Evolutionary conservation across 2,888 invertebrate genomes (phyloP).

Genomic region (Crocallis elinguaria): DNA sequence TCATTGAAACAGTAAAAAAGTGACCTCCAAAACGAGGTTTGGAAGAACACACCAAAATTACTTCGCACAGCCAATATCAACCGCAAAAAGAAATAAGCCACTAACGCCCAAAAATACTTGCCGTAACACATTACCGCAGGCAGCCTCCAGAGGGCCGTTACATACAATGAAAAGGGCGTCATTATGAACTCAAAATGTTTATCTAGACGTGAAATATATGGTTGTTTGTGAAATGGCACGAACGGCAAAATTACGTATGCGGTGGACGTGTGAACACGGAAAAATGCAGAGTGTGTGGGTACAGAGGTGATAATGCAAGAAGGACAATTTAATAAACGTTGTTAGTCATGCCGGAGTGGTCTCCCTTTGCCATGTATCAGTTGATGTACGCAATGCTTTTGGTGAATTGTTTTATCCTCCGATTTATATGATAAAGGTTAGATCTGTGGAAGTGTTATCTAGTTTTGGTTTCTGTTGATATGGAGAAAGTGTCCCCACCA

Average conservation of each 20-base stretch:
- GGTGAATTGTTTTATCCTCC: not conserved
- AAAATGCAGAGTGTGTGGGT: conserved; percentile 11
- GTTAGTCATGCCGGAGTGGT: conserved; percentile 11
- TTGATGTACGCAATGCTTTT: conserved; percentile 1
- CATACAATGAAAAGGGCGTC: conserved; percentile 37
- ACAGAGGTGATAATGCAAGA: conserved; percentile 17
- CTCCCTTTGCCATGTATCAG: conserved; percentile 4
- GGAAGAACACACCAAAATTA: not conserved
- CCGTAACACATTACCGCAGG: conserved; percentile 22
- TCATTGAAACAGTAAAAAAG: no score
- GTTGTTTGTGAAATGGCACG: conserved; percentile 28
- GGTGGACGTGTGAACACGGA: conserved; percentile 6
- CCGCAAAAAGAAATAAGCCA: conserved; percentile 19
- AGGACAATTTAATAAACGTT: conserved; percentile 24
- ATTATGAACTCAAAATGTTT: conserved; percentile 51
- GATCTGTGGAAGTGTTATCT: not conserved
- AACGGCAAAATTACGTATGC: conserved; percentile 27
- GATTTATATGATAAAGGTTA: not conserved
- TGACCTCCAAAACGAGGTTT: no score
- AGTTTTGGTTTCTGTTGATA: no score
- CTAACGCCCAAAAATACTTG: conserved; percentile 13
- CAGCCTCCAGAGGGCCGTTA: conserved; percentile 28
- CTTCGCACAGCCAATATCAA: not conserved
- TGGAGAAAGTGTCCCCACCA: no score
- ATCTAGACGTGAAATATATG: conserved; percentile 47